Evolutionary conservation across 2,888 invertebrate genomes (phyloP), one percentile per base, ranked within the genome.

Genomic region (Melolontha melolontha): DNA sequence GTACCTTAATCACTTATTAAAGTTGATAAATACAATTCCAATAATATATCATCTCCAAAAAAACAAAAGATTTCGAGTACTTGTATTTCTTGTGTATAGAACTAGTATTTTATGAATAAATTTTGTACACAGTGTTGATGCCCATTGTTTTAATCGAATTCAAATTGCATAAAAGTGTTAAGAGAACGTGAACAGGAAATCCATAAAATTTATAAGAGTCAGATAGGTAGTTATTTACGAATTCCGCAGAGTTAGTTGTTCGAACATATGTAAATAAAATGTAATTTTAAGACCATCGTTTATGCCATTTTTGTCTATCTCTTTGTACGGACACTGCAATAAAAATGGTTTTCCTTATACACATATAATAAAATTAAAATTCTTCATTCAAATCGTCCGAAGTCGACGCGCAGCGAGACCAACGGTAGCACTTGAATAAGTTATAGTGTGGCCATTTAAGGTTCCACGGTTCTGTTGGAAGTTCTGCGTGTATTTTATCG

Each of bases 341-440:
- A 59, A 47, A 57, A 59, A 59, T 47, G 41, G 40, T 16, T 59
- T 27, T 27, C 59, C 59, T 47, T 59, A 59, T 47, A 59, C 29
- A 44, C 47, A 14, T 44, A 59, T 47, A 59, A 59, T 59, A 59
- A 59, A 59, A 59, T 59, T 59, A 59, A 59, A 47, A 59, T 59
- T 59, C 59, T 16, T 16, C 44, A 59, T 59, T 59, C 27, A 59
- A 59, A 47, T 59, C 14, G 29, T 7, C 11, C 16, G 54, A 16
- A 14, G 11, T 11, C 11, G 54, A 14, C 39, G 39, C 54, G 40
- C 29, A 44, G 44, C 44, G 39, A 34, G 52, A 34, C 11, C 49
- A 54, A 54, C 52, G 47, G 59, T 59, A 59, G 59, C 14, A 8
- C 59, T 29, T 59, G 59, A 59, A 59, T 59, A 59, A 59, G 59